These are phyloP conservation scores for Drosophila serrata DNA, from an alignment of 1,140 invertebrate species.

Conservation along the genomic window DNA sequence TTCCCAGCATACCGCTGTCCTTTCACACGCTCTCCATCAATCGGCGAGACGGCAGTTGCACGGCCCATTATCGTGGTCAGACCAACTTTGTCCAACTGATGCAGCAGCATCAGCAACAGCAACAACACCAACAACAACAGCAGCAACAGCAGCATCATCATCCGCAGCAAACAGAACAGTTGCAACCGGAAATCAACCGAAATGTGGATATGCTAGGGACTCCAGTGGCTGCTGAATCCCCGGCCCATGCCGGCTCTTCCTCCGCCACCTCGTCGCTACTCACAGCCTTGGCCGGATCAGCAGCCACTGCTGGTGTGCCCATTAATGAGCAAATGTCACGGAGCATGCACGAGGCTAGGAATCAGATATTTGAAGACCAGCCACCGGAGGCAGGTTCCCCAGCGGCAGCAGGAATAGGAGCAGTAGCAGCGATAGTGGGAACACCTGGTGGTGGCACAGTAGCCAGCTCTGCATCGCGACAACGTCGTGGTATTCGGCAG, in stretches of 20 bases:
- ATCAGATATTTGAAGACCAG: conserved; percentile 83
- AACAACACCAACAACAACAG: conserved; percentile 62
- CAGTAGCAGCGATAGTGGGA: conserved; percentile 8
- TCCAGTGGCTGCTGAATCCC: conserved; percentile 17
- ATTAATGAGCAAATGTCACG: conserved; percentile 84
- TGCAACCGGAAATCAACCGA: conserved; percentile 73
- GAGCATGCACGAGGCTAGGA: conserved; percentile 82
- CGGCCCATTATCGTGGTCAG: conserved; percentile 91
- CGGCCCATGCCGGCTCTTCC: conserved; percentile 12
- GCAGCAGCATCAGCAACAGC: conserved; percentile 37
- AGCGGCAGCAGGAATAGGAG: not conserved
- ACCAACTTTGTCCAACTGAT: conserved; percentile 88
- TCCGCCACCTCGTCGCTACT: conserved; percentile 15
- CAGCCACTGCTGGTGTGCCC: conserved; percentile 57
- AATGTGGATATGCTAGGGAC: conserved; percentile 66
- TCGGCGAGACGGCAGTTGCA: conserved; percentile 93
- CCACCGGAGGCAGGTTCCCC: conserved; percentile 18
- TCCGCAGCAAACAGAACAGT: conserved; percentile 40
- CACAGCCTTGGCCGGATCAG: conserved; percentile 12
- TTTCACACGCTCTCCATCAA: conserved; percentile 94
- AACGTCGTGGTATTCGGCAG: conserved; percentile 26
- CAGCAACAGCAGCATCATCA: not conserved
- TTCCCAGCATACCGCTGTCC: conserved; percentile 73
- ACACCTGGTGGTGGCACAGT: conserved; percentile 23
- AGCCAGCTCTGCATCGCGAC: conserved; percentile 3